Percentiles rank a stretch among this genome's conserved stretches.
Evolutionary conservation across 2,113 vertebrate genomes (phyloP).

Genomic region (Sylvilagus bachmani): DNA sequence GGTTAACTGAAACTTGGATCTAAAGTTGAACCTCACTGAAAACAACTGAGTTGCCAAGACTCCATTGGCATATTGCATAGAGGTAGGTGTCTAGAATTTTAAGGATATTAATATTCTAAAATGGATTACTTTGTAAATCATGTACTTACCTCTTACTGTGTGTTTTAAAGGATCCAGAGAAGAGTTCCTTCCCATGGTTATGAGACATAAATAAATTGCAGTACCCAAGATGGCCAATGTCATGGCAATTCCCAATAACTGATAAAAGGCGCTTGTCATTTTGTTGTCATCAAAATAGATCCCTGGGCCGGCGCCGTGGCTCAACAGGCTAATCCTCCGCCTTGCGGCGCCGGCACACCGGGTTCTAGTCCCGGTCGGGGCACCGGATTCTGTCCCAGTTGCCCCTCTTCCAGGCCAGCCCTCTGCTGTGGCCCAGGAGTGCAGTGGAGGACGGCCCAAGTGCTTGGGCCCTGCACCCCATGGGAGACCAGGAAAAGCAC

Average conservation of each 20-base stretch:
- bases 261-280: neutral
- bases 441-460: too few species aligned
- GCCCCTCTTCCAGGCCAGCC: too few species aligned
- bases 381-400: too few species aligned
- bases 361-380: too few species aligned
- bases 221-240: neutral
- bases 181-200: neutral
- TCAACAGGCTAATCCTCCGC: too few species aligned
- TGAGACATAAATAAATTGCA: neutral
- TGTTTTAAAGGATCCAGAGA: neutral
- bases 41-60: neutral
- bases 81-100: neutral
- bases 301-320: too few species aligned
- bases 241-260: neutral
- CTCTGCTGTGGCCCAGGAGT: too few species aligned
- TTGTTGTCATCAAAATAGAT: neutral
- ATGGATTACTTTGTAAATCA: neutral
- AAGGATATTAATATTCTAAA: slow-evolving; percentile 11
- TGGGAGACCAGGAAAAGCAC: too few species aligned
- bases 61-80: neutral
- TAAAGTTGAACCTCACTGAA: neutral
- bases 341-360: too few species aligned
- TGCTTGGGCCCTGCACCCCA: too few species aligned
- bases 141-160: neutral
- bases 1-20: neutral